Evolutionary conservation across 2,113 vertebrate species (phyloP).

Genomic region (Embiotoca jacksoni): DNA sequence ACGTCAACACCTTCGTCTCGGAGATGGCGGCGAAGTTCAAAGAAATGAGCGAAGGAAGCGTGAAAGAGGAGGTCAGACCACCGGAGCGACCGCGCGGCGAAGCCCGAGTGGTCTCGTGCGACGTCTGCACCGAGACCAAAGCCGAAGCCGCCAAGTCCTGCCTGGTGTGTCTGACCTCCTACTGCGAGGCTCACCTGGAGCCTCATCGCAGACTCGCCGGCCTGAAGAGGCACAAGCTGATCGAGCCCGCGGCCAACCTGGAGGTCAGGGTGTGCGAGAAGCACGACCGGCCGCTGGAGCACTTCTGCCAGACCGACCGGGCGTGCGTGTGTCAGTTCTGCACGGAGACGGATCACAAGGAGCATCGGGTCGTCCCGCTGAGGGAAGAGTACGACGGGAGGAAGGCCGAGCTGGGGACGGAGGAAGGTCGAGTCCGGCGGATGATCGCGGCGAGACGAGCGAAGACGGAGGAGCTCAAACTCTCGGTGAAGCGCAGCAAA

Average conservation of each 20-base stretch:
- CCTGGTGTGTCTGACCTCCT: constrained; percentile 2
- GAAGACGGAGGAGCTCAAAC: constrained; percentile 8
- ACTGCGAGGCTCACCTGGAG: constrained; percentile 39
- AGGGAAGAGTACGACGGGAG: no score
- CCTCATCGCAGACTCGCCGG: not conserved
- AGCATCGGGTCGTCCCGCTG: not conserved
- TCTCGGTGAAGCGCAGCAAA: not conserved
- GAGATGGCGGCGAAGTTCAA: constrained; percentile 24
- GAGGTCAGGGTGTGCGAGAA: constrained; percentile 6
- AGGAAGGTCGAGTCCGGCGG: not conserved
- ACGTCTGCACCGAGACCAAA: not conserved
- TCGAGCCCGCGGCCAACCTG: constrained; percentile 14
- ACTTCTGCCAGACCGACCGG: constrained; percentile 27
- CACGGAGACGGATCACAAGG: not conserved
- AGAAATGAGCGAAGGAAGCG: not conserved
- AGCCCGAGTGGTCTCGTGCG: constrained; percentile 1
- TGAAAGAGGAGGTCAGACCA: not conserved
- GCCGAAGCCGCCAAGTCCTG: constrained; percentile 9
- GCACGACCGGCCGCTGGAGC: constrained; percentile 19
- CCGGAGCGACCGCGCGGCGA: not conserved
- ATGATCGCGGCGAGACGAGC: constrained; percentile 1
- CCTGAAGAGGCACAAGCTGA: constrained; percentile 34
- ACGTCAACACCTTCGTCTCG: not conserved
- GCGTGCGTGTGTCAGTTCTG: constrained; percentile 17
- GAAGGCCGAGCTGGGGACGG: no score